A percentile compares a stretch with the other conserved stretches of the same genome.
Evolutionary conservation across 2,113 vertebrate species (phyloP).

Genomic region (Prionailurus viverrinus): DNA sequence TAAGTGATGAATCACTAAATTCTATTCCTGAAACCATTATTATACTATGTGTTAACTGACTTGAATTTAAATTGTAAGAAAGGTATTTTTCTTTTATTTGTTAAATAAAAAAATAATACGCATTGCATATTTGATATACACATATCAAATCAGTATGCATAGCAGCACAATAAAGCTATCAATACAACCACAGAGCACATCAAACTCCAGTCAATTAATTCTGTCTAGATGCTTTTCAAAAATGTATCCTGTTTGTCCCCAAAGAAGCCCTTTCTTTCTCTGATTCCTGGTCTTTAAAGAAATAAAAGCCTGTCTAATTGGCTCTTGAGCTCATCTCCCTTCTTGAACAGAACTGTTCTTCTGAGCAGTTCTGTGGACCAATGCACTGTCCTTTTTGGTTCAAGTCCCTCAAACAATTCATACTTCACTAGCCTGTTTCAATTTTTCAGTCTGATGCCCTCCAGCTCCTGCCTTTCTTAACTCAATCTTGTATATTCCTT

Average conservation of each 20-base stretch:
- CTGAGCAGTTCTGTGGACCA: slow-evolving; percentile 20
- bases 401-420: neutral
- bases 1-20: no score
- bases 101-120: neutral
- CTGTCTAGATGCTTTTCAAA: neutral
- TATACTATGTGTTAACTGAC: no score
- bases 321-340: neutral
- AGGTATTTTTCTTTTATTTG: no score
- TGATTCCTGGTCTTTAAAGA: neutral
- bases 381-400: slow-evolving; percentile 39
- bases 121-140: neutral
- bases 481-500: slow-evolving; percentile 50
- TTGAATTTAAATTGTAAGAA: no score
- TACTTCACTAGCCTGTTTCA: slow-evolving; percentile 23
- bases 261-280: neutral
- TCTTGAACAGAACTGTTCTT: neutral
- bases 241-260: neutral
- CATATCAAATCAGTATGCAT: neutral
- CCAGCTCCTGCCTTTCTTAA: slow-evolving; percentile 33
- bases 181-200: neutral
- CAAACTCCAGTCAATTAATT: neutral
- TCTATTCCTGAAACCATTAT: no score
- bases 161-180: neutral
- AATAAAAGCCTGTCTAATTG: rapidly evolving
- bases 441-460: slow-evolving; percentile 65